Evolutionary conservation across 2,888 invertebrate species (phyloP).

Genomic region (Lucinisca nassula): DNA sequence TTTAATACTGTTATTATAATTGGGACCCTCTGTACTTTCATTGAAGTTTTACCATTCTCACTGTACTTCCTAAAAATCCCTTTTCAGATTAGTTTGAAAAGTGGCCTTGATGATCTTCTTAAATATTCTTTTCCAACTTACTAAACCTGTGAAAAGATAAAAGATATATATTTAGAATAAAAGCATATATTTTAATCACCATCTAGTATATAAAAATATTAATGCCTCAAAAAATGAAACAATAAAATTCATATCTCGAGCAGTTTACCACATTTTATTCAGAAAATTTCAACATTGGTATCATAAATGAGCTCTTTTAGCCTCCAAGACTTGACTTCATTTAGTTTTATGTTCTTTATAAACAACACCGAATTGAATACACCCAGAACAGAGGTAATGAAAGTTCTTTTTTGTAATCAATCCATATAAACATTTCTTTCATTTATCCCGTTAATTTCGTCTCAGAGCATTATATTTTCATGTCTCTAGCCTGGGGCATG

Average conservation of each 20-base stretch:
- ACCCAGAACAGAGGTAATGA: background rate
- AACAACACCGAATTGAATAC: background rate
- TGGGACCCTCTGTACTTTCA: too few species aligned
- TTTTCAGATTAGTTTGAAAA: too few species aligned
- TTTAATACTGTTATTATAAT: too few species aligned
- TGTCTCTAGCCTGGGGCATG: background rate
- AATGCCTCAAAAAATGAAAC: background rate
- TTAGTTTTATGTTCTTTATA: constrained; percentile 2
- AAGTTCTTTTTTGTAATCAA: background rate
- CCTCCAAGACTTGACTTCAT: background rate
- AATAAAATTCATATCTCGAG: constrained; percentile 8
- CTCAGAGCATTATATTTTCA: background rate
- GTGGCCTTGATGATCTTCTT: too few species aligned
- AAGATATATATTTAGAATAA: too few species aligned
- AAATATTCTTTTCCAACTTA: too few species aligned
- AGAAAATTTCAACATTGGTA: background rate
- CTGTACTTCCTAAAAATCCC: too few species aligned
- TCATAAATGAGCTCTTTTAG: background rate
- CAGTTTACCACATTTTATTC: background rate
- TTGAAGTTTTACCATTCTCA: too few species aligned
- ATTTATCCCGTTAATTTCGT: background rate
- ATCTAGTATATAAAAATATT: background rate
- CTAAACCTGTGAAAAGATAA: too few species aligned
- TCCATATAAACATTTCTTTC: background rate
- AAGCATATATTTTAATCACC: background rate